Percentiles rank a stretch among this genome's conserved stretches.
Conservation (phyloP, 1,140 invertebrate genomes). For the Papilio machaon region DNA sequence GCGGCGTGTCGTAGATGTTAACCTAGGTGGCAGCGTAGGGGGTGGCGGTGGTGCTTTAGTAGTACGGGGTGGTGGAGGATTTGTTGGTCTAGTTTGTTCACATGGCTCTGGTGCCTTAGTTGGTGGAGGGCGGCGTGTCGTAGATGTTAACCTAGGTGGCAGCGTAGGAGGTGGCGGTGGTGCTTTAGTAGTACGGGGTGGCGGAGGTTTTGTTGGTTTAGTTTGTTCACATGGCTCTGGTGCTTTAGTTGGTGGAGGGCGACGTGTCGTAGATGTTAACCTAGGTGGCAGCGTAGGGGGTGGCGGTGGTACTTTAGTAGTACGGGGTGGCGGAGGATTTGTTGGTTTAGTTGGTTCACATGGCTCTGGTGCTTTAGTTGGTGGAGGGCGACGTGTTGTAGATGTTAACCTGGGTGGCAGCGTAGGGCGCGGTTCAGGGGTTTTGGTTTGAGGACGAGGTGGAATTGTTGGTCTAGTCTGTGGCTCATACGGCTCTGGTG, state of each 20-base stretch:
- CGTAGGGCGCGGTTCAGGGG: neutral
- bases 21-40: neutral
- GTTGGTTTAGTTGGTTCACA: neutral
- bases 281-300: neutral
- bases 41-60: neutral
- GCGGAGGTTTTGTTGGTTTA: neutral
- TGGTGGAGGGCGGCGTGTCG: neutral
- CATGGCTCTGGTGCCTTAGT: neutral
- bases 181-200: neutral
- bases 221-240: neutral
- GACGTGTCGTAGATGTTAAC: neutral
- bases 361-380: conserved; percentile 20
- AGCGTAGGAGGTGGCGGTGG: neutral
- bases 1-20: neutral
- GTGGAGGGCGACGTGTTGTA: neutral
- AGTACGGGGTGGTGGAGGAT: neutral
- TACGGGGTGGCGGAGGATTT: neutral
- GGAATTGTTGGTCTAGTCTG: neutral
- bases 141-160: neutral
- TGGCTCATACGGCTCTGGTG: neutral
- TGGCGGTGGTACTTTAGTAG: neutral
- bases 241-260: neutral
- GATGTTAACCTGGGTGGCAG: neutral
- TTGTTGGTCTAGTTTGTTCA: neutral
- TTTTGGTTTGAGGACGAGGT: neutral